phyloP scores from a whole-genome alignment of 1,140 invertebrate genomes.

The Bombyx mandarina region DNA sequence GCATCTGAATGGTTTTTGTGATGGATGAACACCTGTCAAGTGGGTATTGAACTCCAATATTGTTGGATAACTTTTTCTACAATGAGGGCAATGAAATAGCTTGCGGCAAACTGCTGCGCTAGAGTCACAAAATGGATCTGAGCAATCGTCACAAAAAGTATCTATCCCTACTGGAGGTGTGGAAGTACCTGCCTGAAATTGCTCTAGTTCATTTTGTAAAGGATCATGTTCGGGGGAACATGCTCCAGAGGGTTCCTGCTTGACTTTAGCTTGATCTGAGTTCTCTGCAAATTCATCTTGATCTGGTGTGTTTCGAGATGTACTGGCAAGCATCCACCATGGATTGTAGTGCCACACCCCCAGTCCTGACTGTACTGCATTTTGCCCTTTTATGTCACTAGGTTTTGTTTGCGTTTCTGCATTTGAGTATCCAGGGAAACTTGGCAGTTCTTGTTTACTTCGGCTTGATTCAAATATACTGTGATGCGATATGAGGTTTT shows the following conservation, averaged over 20 bases:
- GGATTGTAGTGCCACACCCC: slow-evolving; percentile 68
- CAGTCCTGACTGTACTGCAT: slow-evolving; percentile 39
- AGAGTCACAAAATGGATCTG: slow-evolving; percentile 68
- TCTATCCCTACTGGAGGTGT: slow-evolving; percentile 57
- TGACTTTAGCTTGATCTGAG: slow-evolving; percentile 64
- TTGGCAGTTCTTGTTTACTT: slow-evolving; percentile 59
- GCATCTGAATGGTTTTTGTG: slow-evolving; percentile 69
- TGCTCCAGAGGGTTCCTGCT: slow-evolving; percentile 56
- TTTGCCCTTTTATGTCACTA: slow-evolving; percentile 50
- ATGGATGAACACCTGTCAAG: slow-evolving; percentile 65
- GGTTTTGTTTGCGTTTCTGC: slow-evolving; percentile 67
- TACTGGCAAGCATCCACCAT: slow-evolving; percentile 71
- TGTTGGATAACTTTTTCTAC: slow-evolving; percentile 67
- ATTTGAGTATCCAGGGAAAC: slow-evolving; percentile 66
- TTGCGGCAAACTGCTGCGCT: slow-evolving; percentile 61
- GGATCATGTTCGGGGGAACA: slow-evolving; percentile 53
- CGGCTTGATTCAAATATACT: slow-evolving; percentile 61
- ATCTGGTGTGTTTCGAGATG: slow-evolving; percentile 51
- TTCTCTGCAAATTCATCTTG: slow-evolving; percentile 60
- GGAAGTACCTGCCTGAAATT: slow-evolving; percentile 35
- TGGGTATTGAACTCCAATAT: slow-evolving; percentile 69
- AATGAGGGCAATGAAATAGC: slow-evolving; percentile 68
- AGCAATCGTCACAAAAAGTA: slow-evolving; percentile 67
- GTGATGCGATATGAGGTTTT: slow-evolving; percentile 64
- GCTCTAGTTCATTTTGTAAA: slow-evolving; percentile 46